Percentiles rank a stretch among this genome's conserved stretches.
These are phyloP conservation scores for Phyllotis vaccarum DNA, from an alignment of 2,797 vertebrate genomes.

Conservation along the genomic window DNA sequence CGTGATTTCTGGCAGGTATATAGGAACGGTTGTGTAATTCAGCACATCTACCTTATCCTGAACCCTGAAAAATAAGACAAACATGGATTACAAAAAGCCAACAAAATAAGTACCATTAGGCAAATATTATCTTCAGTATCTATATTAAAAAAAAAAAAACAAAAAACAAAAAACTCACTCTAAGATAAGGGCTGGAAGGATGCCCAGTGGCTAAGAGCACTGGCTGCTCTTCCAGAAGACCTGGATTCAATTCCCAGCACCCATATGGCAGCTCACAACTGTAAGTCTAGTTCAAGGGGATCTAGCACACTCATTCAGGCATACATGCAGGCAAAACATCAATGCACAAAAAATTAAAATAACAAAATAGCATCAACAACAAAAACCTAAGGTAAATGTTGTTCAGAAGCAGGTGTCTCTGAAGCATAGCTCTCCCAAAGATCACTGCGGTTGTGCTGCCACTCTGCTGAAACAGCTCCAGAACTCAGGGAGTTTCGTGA, in stretches of 20 bases:
- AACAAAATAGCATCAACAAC: neutral
- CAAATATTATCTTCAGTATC: neutral
- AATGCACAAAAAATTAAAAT: neutral
- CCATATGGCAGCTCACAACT: neutral
- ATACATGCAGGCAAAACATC: neutral
- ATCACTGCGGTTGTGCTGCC: fast-evolving
- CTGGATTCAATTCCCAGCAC: neutral
- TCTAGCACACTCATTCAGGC: neutral
- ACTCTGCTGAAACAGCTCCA: neutral
- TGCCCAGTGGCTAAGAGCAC: neutral
- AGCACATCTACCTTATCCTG: constrained; percentile 91
- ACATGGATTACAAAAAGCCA: neutral
- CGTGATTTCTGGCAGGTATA: constrained; percentile 94
- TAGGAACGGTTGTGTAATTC: constrained; percentile 86
- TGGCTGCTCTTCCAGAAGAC: neutral
- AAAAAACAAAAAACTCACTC: no score
- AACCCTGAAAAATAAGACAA: constrained; percentile 85
- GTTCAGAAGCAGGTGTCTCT: fast-evolving
- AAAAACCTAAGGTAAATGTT: neutral
- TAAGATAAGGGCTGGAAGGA: neutral
- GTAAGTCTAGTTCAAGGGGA: neutral
- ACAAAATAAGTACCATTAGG: no score
- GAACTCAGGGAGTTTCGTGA: neutral
- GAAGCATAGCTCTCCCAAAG: neutral
- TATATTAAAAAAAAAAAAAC: neutral